A percentile compares a stretch with the other conserved stretches of the same genome.
Evolutionary conservation across 2,888 invertebrate genomes (phyloP).

Genomic region (Automeris io): DNA sequence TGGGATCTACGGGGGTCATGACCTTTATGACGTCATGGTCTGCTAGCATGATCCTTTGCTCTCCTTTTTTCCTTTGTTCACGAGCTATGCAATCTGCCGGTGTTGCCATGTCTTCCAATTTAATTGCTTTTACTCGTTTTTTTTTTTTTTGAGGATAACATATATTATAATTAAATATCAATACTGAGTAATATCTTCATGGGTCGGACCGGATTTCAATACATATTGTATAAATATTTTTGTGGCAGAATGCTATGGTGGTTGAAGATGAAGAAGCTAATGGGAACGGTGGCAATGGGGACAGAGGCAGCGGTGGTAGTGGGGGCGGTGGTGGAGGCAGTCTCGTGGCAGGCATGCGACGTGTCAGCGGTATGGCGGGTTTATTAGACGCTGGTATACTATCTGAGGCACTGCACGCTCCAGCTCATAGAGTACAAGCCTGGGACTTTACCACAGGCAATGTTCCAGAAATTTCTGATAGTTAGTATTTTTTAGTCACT

Average conservation of each 20-base stretch:
- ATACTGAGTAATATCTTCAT: too few relatives aligned
- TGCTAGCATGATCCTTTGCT: too few relatives aligned
- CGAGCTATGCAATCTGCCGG: too few relatives aligned
- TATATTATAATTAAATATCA: too few relatives aligned
- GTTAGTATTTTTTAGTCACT: slow-evolving; percentile 61
- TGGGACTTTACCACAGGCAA: slow-evolving; percentile 87
- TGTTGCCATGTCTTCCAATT: too few relatives aligned
- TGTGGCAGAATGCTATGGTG: slow-evolving; percentile 67
- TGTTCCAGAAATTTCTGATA: slow-evolving; percentile 84
- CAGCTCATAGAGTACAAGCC: slow-evolving; percentile 87
- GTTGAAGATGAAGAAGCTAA: slow-evolving; percentile 59
- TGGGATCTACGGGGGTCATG: too few relatives aligned
- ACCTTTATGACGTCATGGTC: too few relatives aligned
- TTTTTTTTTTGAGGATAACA: too few relatives aligned
- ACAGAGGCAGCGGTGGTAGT: slow-evolving; percentile 18
- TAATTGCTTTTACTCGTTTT: too few relatives aligned
- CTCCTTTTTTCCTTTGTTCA: too few relatives aligned
- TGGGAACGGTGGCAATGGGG: slow-evolving; percentile 14
- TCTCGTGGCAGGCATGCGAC: slow-evolving; percentile 29
- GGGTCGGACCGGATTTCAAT: background rate
- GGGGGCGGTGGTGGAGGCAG: slow-evolving; percentile 18
- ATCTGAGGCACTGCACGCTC: slow-evolving; percentile 77
- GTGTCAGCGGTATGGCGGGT: slow-evolving; percentile 55
- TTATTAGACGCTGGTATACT: slow-evolving; percentile 61
- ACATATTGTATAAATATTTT: background rate